These are phyloP conservation scores for Trachops cirrhosus DNA, from an alignment of 2,797 vertebrate species.

Conservation along the genomic window DNA sequence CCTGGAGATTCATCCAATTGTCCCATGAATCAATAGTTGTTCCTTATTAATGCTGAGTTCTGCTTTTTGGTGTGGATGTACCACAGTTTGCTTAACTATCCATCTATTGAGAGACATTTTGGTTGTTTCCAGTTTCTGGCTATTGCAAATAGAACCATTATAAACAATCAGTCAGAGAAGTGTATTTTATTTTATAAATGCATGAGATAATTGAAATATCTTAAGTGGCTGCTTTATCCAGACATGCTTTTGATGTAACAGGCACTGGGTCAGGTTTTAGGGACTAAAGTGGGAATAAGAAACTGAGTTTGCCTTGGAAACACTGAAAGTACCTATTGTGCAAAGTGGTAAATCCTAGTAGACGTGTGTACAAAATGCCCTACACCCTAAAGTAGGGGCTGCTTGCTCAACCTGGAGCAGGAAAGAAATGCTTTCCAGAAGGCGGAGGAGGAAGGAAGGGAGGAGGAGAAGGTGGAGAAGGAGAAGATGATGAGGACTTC, in stretches of 20 bases:
- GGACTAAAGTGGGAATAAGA: neutral
- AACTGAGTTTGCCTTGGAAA: neutral
- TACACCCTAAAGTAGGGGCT: neutral
- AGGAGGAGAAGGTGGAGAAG: fast-evolving
- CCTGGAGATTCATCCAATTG: neutral
- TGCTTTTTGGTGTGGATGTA: neutral
- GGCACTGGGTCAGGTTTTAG: neutral
- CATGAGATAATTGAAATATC: neutral
- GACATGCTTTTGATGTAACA: neutral
- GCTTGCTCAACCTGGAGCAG: neutral
- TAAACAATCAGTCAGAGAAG: neutral
- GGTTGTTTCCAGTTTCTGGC: neutral
- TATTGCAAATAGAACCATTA: neutral
- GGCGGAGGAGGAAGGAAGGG: neutral
- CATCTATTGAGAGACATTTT: neutral
- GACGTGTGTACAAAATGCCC: neutral
- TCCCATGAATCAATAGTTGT: neutral
- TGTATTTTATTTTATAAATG: constrained; percentile 4
- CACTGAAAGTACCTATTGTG: neutral
- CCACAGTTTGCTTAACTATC: neutral
- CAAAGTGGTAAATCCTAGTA: neutral
- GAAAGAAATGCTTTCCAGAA: neutral
- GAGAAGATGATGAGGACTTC: neutral
- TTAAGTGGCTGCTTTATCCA: neutral
- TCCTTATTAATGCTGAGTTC: neutral